Evolutionary conservation across 2,113 vertebrate genomes (phyloP), one percentile per base, ranked within the genome.

Genomic region (Chaenocephalus aceratus): DNA sequence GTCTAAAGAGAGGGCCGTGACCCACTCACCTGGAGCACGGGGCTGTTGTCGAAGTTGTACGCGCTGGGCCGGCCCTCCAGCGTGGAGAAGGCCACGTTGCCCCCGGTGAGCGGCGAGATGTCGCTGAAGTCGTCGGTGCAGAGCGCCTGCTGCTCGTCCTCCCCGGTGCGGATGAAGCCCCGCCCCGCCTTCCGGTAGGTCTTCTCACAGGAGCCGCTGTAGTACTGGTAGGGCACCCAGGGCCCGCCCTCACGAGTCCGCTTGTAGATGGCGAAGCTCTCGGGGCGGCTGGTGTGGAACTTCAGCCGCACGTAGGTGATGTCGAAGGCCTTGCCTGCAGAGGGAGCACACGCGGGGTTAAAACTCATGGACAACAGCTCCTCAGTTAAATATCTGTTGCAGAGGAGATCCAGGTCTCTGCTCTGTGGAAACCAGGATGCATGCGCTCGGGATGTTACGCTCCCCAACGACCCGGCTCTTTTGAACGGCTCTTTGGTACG

Each of bases 41-140:
- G 97, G 92, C 97, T 99, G 87, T 96, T 93, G 92, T 99, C 98
- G 1, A 99, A 99, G 94, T 99, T 99, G 92, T 99, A 98, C 53
- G 97, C 97, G 0, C 97, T 97, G 70, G 98, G 98, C 0, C 98
- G 94, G 0, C 98, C 97, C 91, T 99, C 98, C 48, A 99, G 94
- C 0, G 98, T 99, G 0, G 97, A 99, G 89, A 99, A 99, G 7
- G 98, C 98, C 91, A 99, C 98, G 0, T 99, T 99, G 51, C 98
- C 98, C 0, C 97, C 97, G 0, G 98, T 99, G 67, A 99, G 96
- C 0, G 98, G 98, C 5, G 98, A 99, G 84, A 99, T 99, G 94
- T 99, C 97, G 11, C 98, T 99, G 95, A 99, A 99, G 65, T 99
- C 98, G 9, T 98, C 97, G 0, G 98, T 99, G 90, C 98, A 99